These are phyloP conservation scores for Protodeltote pygarga DNA, from an alignment of 2,888 invertebrate genomes.

Conservation along the genomic window DNA sequence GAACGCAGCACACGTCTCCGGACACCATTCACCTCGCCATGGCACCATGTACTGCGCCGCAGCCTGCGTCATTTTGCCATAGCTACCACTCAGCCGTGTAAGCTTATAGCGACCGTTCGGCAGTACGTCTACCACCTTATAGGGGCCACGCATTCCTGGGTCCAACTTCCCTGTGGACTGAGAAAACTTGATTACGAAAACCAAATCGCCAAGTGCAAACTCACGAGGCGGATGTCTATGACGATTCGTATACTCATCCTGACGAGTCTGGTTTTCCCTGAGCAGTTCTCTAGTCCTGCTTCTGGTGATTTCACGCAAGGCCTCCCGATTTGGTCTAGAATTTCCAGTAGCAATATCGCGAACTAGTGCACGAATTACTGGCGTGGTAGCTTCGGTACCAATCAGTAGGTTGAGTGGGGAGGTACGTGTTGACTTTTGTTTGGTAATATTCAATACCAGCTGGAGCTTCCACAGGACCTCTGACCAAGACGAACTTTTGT, in stretches of 20 bases:
- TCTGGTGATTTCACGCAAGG: not conserved
- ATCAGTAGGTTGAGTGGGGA: constrained; percentile 1
- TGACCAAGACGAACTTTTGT: constrained; percentile 1
- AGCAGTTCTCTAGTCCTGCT: not conserved
- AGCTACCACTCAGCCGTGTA: not conserved
- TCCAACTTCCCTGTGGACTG: constrained; percentile 2
- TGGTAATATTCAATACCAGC: constrained; percentile 1
- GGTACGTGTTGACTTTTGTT: constrained; percentile 1
- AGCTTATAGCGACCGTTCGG: not conserved
- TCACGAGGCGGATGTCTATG: not conserved
- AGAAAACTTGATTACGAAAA: not conserved
- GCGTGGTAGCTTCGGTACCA: constrained; percentile 2
- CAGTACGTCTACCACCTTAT: not conserved
- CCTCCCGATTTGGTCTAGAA: not conserved
- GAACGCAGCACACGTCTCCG: constrained; percentile 1
- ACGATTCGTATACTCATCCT: not conserved
- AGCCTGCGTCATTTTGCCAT: not conserved
- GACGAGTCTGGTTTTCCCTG: not conserved
- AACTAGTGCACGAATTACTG: constrained; percentile 6
- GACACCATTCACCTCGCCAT: too few relatives aligned
- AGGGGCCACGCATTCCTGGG: constrained; percentile 1
- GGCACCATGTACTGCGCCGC: not conserved
- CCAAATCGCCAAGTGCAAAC: not conserved
- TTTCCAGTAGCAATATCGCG: not conserved
- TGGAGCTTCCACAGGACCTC: constrained; percentile 5